phyloP scores from a whole-genome alignment of 1,140 invertebrate species.

The Heterodera schachtii region DNA sequence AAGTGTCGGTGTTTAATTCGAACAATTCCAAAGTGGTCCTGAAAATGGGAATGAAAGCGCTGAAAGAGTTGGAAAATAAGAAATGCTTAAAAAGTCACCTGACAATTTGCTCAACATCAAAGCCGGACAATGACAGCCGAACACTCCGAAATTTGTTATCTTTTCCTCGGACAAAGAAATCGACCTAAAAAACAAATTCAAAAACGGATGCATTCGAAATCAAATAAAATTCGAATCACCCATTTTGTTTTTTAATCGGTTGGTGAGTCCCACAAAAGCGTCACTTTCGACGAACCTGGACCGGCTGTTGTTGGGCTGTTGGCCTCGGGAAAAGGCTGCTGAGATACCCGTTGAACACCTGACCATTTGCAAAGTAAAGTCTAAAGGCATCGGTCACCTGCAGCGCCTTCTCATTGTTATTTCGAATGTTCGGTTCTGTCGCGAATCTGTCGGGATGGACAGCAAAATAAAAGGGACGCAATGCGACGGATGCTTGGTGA shows the following conservation, averaged over 20 bases:
- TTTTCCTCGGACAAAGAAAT: slow-evolving; percentile 16
- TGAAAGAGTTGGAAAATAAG: too few species aligned
- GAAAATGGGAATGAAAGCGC: slow-evolving; percentile 28
- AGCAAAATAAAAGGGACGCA: slow-evolving; percentile 88
- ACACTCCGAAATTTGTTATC: slow-evolving; percentile 11
- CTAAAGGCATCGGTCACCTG: slow-evolving; percentile 44
- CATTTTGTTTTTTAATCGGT: slow-evolving; percentile 38
- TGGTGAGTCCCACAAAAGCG: too few species aligned
- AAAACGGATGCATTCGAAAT: not conserved
- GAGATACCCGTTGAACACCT: slow-evolving; percentile 77
- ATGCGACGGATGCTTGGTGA: slow-evolving; percentile 82
- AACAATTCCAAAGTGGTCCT: slow-evolving; percentile 48
- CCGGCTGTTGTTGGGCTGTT: slow-evolving; percentile 23
- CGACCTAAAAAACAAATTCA: slow-evolving; percentile 14
- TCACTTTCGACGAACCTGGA: slow-evolving; percentile 39
- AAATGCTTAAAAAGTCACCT: slow-evolving; percentile 28
- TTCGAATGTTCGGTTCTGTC: slow-evolving; percentile 82
- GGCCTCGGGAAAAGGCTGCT: slow-evolving; percentile 50
- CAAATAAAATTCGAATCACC: not conserved
- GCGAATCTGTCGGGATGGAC: slow-evolving; percentile 93
- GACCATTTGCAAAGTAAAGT: slow-evolving; percentile 57
- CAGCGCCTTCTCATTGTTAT: slow-evolving; percentile 67
- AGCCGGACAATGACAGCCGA: slow-evolving; percentile 34
- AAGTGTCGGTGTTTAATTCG: slow-evolving; percentile 42
- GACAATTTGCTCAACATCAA: slow-evolving; percentile 43